Conservation (phyloP, 92 coral and sea anemone species). For the Paragorgia papillata region DNA sequence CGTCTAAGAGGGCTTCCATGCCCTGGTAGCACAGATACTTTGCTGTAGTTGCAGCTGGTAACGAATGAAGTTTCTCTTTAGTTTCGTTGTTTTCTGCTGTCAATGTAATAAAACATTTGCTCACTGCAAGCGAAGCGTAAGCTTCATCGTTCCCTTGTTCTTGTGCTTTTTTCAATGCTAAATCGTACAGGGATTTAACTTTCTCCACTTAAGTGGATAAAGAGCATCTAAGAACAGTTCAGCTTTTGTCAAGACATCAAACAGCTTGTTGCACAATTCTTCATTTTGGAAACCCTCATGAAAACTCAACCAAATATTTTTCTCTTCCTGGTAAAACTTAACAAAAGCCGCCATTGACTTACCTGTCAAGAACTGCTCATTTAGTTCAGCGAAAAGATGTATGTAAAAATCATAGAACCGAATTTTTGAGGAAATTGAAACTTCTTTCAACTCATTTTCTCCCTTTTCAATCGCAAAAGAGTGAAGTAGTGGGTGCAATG, state of each 20-base stretch:
- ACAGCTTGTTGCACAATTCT: background rate
- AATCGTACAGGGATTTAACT: conserved; percentile 14
- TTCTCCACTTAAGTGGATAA: background rate
- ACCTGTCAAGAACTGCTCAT: conserved; percentile 32
- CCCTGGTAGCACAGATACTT: conserved; percentile 42
- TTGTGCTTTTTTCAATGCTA: conserved; percentile 17
- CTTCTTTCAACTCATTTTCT: conserved; percentile 25
- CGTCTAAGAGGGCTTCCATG: background rate
- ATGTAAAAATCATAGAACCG: conserved; percentile 24
- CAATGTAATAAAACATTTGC: conserved; percentile 21
- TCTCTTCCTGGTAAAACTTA: conserved; percentile 28
- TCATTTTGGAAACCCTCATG: conserved; percentile 10
- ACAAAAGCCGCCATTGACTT: conserved; percentile 32
- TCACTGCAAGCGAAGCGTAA: conserved; percentile 3
- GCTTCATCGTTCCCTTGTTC: background rate
- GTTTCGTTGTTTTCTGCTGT: conserved; percentile 7
- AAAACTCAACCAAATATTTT: conserved; percentile 31
- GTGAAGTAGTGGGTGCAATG: conserved; percentile 36
- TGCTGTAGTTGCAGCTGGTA: conserved; percentile 4
- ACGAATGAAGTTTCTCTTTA: background rate
- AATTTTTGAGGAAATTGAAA: background rate
- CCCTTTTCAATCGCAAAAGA: conserved; percentile 46
- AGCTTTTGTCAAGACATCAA: conserved; percentile 20
- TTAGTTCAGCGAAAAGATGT: conserved; percentile 2
- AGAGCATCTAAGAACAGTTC: conserved; percentile 33